These are phyloP conservation scores for Ernsta delagoae DNA, from an alignment of 2,888 invertebrate species.

Conservation along the genomic window DNA sequence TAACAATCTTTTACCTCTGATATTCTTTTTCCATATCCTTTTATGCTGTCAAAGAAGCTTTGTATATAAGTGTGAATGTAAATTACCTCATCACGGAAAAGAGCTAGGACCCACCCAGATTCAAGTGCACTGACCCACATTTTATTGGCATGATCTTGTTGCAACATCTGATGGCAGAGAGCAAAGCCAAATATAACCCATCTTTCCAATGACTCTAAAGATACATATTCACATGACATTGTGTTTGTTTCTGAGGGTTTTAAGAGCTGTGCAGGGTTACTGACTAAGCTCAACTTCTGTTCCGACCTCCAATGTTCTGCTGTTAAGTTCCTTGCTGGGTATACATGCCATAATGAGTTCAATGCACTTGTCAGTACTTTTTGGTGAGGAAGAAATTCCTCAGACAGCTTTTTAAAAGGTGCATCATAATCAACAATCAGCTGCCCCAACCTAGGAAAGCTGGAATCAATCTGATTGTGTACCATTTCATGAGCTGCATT, in stretches of 20 bases:
- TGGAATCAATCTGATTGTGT: constrained; percentile 94
- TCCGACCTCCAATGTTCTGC: constrained; percentile 98
- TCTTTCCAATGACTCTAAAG: constrained; percentile 97
- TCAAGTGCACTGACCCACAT: constrained; percentile 97
- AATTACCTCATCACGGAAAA: constrained; percentile 98
- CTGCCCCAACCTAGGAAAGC: constrained; percentile 98
- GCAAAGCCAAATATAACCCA: constrained; percentile 99
- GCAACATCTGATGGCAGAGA: constrained; percentile 94
- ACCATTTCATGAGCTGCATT: constrained; percentile 99
- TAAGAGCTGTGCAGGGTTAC: constrained; percentile 96
- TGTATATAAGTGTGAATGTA: constrained; percentile 97
- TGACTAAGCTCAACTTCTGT: constrained; percentile 96
- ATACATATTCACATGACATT: constrained; percentile 98
- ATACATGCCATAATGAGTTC: constrained; percentile 94
- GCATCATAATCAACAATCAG: constrained; percentile 99
- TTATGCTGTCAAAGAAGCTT: constrained; percentile 96
- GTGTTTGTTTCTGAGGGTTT: constrained; percentile 98
- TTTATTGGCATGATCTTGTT: constrained; percentile 92
- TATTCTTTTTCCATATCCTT: constrained; percentile 96
- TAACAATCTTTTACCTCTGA: constrained; percentile 98
- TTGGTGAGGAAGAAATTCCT: constrained; percentile 97
- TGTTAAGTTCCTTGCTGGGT: constrained; percentile 94
- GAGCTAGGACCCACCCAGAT: constrained; percentile 96
- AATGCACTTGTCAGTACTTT: constrained; percentile 94
- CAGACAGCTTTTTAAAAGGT: constrained; percentile 96